These are phyloP conservation scores for Sorex maritimensis DNA, from an alignment of 2,797 vertebrate species.

Conservation along the genomic window DNA sequence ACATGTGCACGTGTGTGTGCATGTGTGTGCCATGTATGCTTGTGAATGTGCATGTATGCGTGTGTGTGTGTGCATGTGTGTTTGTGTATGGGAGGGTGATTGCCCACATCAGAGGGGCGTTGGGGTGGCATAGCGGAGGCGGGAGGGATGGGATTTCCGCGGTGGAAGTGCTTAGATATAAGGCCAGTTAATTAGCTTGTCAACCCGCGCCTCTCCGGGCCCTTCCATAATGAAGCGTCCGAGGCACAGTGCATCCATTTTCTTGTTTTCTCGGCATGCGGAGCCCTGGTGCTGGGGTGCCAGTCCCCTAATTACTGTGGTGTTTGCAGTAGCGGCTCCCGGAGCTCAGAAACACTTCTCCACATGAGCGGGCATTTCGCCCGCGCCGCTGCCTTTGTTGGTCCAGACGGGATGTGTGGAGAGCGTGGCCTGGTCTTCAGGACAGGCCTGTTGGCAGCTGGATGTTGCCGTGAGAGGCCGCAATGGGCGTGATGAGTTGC, in stretches of 20 bases:
- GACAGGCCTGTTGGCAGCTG: too few relatives aligned
- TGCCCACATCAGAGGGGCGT: neutral
- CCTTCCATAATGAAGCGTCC: constrained; percentile 60
- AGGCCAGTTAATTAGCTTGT: constrained; percentile 80
- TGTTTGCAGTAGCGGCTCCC: constrained; percentile 61
- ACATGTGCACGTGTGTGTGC: too few relatives aligned
- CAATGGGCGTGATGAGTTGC: neutral
- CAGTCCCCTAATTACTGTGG: constrained; percentile 65
- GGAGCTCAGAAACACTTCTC: constrained; percentile 69
- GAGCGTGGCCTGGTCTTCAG: neutral
- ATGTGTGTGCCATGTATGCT: too few relatives aligned
- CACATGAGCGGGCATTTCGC: neutral
- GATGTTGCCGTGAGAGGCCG: neutral
- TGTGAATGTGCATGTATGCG: too few relatives aligned
- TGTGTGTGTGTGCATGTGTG: too few relatives aligned
- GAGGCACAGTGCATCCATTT: constrained; percentile 59
- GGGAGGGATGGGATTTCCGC: neutral
- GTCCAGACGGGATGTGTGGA: neutral
- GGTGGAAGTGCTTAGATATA: constrained; percentile 58
- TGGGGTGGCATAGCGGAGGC: neutral
- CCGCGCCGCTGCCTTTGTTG: neutral
- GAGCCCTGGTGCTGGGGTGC: neutral
- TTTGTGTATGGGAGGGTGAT: neutral
- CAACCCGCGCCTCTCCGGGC: constrained; percentile 63
- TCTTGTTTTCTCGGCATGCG: constrained; percentile 73